Percentiles rank a stretch among this genome's conserved stretches.
Evolutionary conservation across 2,113 vertebrate species (phyloP).

Genomic region (Pedetes capensis): DNA sequence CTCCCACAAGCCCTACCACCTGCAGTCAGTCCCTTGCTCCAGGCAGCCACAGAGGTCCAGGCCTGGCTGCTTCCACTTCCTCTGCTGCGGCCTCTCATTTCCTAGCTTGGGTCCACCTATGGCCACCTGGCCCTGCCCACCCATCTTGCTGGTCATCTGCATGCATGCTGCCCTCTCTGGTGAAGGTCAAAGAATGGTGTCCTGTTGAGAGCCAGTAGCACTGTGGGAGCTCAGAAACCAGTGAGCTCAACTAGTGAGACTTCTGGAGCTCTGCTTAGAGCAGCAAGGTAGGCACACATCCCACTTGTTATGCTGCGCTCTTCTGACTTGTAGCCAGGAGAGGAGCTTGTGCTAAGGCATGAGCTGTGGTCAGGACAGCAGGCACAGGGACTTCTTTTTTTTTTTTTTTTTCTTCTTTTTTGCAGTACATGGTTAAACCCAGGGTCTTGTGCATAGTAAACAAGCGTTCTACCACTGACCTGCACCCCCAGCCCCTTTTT

Average conservation of each 20-base stretch:
- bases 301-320: not conserved
- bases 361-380: not conserved
- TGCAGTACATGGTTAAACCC: too few relatives aligned
- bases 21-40: not conserved
- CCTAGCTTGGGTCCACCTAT: not conserved
- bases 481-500: too few relatives aligned
- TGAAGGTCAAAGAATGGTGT: not conserved
- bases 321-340: not conserved
- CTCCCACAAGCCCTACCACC: not conserved
- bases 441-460: too few relatives aligned
- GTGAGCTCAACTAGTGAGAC: too few relatives aligned
- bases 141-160: rapidly evolving
- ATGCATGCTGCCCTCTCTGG: not conserved
- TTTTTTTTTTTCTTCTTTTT: too few relatives aligned
- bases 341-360: not conserved
- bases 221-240: not conserved
- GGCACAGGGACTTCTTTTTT: too few relatives aligned
- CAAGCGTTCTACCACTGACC: too few relatives aligned
- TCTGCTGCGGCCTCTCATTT: not conserved
- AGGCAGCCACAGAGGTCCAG: not conserved
- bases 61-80: not conserved
- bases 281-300: too few relatives aligned
- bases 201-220: not conserved
- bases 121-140: not conserved
- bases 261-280: not conserved